phyloP scores from a whole-genome alignment of 2,797 vertebrate species.

The Taenioides sp. region DNA sequence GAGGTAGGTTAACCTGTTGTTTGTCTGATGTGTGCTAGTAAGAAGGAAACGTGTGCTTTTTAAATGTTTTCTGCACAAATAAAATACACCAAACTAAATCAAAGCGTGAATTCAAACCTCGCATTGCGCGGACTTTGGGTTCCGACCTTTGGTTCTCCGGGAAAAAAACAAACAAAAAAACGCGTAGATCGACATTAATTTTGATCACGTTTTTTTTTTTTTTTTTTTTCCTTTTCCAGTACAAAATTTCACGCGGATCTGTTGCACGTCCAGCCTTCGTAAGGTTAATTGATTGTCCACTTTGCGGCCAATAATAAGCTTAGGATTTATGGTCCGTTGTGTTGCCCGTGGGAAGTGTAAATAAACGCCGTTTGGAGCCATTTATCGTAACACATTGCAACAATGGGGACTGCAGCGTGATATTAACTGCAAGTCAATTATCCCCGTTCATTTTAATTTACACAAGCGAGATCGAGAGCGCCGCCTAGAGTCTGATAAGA shows the following conservation, averaged over 20 bases:
- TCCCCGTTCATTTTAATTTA: slow-evolving; percentile 32
- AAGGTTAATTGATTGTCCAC: slow-evolving; percentile 23
- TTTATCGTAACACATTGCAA: slow-evolving; percentile 5
- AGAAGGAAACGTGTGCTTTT: slow-evolving; percentile 1
- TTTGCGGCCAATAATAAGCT: slow-evolving; percentile 7
- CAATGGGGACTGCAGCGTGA: slow-evolving; percentile 34
- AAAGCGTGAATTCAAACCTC: neutral
- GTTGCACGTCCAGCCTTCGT: slow-evolving; percentile 1
- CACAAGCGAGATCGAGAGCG: slow-evolving; percentile 35
- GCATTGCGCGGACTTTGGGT: neutral
- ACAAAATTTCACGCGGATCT: slow-evolving; percentile 1
- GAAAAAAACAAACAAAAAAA: neutral
- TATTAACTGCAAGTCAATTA: slow-evolving; percentile 49
- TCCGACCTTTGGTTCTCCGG: slow-evolving; percentile 6
- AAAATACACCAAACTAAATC: neutral
- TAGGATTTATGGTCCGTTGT: neutral
- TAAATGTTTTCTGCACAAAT: neutral
- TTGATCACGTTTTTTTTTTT: neutral
- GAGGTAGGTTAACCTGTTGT: slow-evolving; percentile 72
- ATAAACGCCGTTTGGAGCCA: neutral
- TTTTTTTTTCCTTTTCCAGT: neutral
- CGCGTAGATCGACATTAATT: neutral
- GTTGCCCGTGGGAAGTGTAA: neutral
- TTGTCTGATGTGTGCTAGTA: slow-evolving; percentile 30
- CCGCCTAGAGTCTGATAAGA: slow-evolving; percentile 41